Conservation (phyloP, 2,113 vertebrate genomes). For the Pachypanchax playfairii region DNA sequence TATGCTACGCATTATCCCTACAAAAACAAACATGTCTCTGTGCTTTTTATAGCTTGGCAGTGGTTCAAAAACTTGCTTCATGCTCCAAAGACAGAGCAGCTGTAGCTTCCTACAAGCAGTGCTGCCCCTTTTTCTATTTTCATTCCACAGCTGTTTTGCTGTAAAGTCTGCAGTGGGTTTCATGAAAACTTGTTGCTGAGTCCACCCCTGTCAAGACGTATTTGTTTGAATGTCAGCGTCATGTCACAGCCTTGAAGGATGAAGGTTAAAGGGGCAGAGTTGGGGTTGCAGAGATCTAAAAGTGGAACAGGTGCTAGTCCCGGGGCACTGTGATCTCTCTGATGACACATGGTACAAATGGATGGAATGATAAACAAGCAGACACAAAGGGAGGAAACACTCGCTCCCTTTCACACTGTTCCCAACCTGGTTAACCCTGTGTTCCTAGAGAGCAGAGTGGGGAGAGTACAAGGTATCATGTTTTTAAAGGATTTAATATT, state of each 20-base stretch:
- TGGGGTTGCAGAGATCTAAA: conserved; percentile 35
- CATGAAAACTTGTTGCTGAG: conserved; percentile 11
- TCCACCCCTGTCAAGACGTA: conserved; percentile 16
- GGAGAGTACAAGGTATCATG: conserved; percentile 21
- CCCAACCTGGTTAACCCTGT: conserved; percentile 38
- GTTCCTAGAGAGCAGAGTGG: conserved; percentile 51
- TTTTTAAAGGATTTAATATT: neutral
- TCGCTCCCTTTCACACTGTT: conserved; percentile 15
- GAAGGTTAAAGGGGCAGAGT: conserved; percentile 33
- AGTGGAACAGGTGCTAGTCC: conserved; percentile 62
- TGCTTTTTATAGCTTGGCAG: conserved; percentile 51
- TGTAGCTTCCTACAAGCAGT: conserved; percentile 15
- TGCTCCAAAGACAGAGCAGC: conserved; percentile 41
- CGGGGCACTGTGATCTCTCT: conserved; percentile 30
- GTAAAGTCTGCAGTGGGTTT: conserved; percentile 21
- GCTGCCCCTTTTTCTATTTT: conserved; percentile 13
- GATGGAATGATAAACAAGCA: conserved; percentile 55
- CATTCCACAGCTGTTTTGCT: conserved; percentile 21
- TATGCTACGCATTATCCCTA: conserved; percentile 46
- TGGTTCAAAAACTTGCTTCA: conserved; percentile 42
- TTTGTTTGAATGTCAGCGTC: conserved; percentile 42
- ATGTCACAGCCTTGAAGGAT: conserved; percentile 38
- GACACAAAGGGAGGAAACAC: conserved; percentile 37
- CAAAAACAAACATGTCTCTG: conserved; percentile 56
- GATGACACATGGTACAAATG: conserved; percentile 48